Conservation (phyloP, 2,113 vertebrate species). For the Rhadina sibilatrix region DNA sequence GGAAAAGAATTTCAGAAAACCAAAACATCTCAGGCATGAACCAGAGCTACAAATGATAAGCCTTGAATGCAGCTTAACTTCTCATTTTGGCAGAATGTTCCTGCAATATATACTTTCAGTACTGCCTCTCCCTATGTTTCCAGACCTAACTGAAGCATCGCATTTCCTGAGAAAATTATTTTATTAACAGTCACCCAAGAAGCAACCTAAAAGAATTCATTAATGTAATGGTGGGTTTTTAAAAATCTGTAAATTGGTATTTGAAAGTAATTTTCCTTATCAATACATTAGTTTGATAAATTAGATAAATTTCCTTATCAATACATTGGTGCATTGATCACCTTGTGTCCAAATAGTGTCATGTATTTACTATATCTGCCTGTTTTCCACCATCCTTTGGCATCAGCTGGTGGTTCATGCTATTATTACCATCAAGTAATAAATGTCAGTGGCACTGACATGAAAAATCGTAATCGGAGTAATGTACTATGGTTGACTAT, state of each 20-base stretch:
- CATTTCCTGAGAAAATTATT: neutral
- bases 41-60: neutral
- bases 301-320: neutral
- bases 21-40: too few relatives aligned
- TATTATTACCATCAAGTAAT: neutral
- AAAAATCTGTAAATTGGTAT: neutral
- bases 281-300: neutral
- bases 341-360: neutral
- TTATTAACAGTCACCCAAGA: neutral
- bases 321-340: neutral
- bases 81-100: neutral
- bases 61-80: neutral
- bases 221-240: rapidly evolving
- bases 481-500: neutral
- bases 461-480: neutral
- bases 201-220: neutral
- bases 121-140: neutral
- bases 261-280: neutral
- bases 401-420: rapidly evolving
- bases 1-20: too few relatives aligned
- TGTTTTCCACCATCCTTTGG: neutral
- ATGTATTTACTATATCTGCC: neutral
- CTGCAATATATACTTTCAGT: neutral
- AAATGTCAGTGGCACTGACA: neutral
- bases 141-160: neutral